A percentile compares a stretch with the other conserved stretches of the same genome.
phyloP scores from a whole-genome alignment of 2,888 invertebrate species.

The Neria commutata region DNA sequence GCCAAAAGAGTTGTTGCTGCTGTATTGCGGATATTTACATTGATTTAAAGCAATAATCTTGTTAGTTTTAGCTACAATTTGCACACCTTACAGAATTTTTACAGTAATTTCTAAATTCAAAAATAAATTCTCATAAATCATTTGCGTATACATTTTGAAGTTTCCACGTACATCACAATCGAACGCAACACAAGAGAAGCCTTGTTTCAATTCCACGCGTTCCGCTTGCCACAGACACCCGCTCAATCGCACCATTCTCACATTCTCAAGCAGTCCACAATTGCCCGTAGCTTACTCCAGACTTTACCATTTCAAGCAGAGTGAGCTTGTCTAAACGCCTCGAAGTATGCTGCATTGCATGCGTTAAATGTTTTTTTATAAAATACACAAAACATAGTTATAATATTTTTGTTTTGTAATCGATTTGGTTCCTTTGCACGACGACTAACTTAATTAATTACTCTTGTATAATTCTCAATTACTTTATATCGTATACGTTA shows the following conservation, averaged over 20 bases:
- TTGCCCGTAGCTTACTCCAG: no score
- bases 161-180: slow-evolving; percentile 56
- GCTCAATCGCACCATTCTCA: neutral
- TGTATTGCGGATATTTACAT: no score
- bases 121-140: neutral
- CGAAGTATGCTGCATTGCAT: neutral
- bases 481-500: slow-evolving; percentile 23
- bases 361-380: neutral
- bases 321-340: neutral
- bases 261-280: no score
- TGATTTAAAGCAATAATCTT: no score
- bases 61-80: no score
- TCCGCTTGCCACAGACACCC: neutral
- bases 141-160: slow-evolving; percentile 53
- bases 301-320: no score
- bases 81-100: no score
- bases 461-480: slow-evolving; percentile 17
- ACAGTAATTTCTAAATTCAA: neutral
- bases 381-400: neutral
- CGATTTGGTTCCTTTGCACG: neutral
- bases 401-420: slow-evolving; percentile 6
- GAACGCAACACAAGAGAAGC: neutral
- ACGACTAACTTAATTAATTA: neutral
- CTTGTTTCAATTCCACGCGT: no score
- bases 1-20: no score